Evolutionary conservation across 2,113 vertebrate genomes (phyloP), one percentile per base, ranked within the genome.

Genomic region (Sander vitreus): DNA sequence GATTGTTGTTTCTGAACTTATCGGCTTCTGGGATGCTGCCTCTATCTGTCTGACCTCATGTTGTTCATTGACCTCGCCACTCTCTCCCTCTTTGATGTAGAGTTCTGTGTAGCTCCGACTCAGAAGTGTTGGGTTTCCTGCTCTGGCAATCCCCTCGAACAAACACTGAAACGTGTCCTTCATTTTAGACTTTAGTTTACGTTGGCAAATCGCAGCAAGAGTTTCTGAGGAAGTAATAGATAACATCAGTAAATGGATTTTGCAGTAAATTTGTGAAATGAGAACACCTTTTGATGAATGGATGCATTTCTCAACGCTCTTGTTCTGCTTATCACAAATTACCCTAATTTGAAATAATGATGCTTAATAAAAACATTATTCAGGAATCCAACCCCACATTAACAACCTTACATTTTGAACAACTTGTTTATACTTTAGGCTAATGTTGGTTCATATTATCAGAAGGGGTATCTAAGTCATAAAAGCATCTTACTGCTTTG

Each of bases 21-120:
- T 1, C 0, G 1, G 9, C n/a, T 58, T 54, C 54, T 1, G 53
- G 12, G 55, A 36, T 18, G 67, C 51, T 47, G 51, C 70, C 57
- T 78, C 76, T 25, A 60, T 68, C 36, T 73, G 66, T 74, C 53
- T 64, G 65, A 90, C 36, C 75, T 89, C 74, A 19, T 86, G 78
- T 39, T 78, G 68, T 21, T 45, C 23, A 30, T 69, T 76, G 65
- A 77, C 57, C 30, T 76, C 75, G 63, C 25, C 18, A 48, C 23
- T 43, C 8, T 71, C 76, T 55, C 43, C 62, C 15, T 80, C 73
- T 70, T 78, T 89, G 76, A 93, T 62, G 63, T 79, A 16, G 43
- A 91, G 83, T 63, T 89, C 73, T 33, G 82, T 89, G 82, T 74
- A 92, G 76, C 89, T 73, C 58, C 73, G 60, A 33, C 81, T 81